Evolutionary conservation across 92 coral and sea anemone species (phyloP).

Genomic region (Palythoa grandiflora): DNA sequence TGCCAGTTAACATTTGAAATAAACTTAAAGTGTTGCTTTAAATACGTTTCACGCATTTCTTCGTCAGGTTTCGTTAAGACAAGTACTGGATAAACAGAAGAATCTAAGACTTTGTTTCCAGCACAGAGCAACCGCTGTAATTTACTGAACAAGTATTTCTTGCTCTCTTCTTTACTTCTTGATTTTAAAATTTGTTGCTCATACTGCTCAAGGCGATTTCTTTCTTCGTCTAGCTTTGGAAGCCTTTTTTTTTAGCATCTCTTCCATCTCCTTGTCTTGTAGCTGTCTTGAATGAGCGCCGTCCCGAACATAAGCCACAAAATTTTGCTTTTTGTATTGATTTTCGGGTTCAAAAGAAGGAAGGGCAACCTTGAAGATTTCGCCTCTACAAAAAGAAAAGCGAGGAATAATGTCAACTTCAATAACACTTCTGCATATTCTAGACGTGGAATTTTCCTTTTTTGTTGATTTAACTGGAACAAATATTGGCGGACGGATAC

Average conservation of each 20-base stretch:
- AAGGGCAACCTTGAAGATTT: slow-evolving; percentile 42
- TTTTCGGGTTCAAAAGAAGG: slow-evolving; percentile 24
- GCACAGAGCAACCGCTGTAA: slow-evolving; percentile 49
- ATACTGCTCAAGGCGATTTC: slow-evolving; percentile 28
- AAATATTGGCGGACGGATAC: slow-evolving; percentile 58
- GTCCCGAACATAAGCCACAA: slow-evolving; percentile 30
- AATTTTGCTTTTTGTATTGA: not conserved
- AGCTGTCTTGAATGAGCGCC: slow-evolving; percentile 51
- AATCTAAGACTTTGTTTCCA: slow-evolving; percentile 32
- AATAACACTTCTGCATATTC: slow-evolving; percentile 23
- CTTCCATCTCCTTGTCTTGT: slow-evolving; percentile 6
- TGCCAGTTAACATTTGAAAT: slow-evolving; percentile 36
- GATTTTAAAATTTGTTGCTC: not conserved
- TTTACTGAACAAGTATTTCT: slow-evolving; percentile 26
- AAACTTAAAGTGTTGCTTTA: slow-evolving; percentile 11
- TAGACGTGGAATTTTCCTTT: not conserved
- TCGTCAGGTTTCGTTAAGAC: slow-evolving; percentile 31
- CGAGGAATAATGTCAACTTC: slow-evolving; percentile 64
- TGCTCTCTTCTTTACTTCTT: slow-evolving; percentile 12
- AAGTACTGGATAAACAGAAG: slow-evolving; percentile 30
- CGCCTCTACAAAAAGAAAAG: slow-evolving; percentile 40
- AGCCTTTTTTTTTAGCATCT: slow-evolving; percentile 13
- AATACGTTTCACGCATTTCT: not conserved
- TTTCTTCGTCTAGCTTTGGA: slow-evolving; percentile 47
- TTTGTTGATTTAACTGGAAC: slow-evolving; percentile 8